Base-by-base conservation (phyloP, 2,888 invertebrate genomes). In the Dimorphilus gyrociliatus region DNA sequence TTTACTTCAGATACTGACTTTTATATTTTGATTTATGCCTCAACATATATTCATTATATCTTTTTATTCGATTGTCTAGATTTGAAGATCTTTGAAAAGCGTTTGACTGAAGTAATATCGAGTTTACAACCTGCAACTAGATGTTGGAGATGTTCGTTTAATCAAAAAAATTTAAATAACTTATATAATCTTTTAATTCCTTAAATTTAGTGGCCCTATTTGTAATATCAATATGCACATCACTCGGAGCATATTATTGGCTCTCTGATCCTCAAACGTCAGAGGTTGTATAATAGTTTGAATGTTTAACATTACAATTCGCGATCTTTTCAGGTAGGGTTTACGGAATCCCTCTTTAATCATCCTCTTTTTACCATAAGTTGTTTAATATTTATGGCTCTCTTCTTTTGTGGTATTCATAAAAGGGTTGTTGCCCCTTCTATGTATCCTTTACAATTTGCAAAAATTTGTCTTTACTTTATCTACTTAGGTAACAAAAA, bases 41-140 rank as follows among this genome's bases (percentile, higher is more conserved):
- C 21, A 21, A 10, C 21, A 21, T 21, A 21, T 8, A 8, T 10
- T 21, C n/a, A 8, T 10, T 21, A 21, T 25, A 25, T 25, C 8
- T 25, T 31, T 32, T 10, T n/a, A n/a, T n/a, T 33, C 10, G 34
- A 16, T 28, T 10, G 48, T 46, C 33, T 41, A 58, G 94, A 97
- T 72, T 70, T 97, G 47, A 94, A 92, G 66, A 92, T 92, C 23
- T 94, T 94, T 64, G 94, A 97, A 65, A 73, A 92, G 42, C 74
- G 94, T 32, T 69, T 97, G 16, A 94, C 90, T 1, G 94, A 97
- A 70, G 92, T 94, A 12, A 88, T 97, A 55, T 78, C 82, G 44
- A 84, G 86, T 58, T 72, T 92, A 46, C 84, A 88, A 58, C 94
- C 94, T 19, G 77, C 84, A 27, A 88, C 92, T 30, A 73, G 78